A percentile compares a stretch with the other conserved stretches of the same genome.
Conservation (phyloP, 2,797 vertebrate genomes). For the Acanthopagrus latus region DNA sequence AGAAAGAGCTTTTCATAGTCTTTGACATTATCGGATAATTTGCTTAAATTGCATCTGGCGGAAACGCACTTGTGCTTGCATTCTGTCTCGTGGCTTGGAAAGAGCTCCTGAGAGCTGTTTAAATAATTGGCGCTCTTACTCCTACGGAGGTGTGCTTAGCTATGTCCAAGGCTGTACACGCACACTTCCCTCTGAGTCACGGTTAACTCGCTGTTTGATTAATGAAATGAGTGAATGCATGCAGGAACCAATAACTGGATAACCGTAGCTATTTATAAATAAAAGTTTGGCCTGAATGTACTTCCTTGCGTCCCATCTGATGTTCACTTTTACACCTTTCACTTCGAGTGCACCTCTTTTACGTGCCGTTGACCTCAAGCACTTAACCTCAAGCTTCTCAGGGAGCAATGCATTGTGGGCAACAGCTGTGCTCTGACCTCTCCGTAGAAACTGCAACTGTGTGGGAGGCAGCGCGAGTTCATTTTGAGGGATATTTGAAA, state of each 20-base stretch:
- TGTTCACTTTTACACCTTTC: conserved; percentile 21
- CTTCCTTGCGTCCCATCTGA: background rate
- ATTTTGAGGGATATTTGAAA: conserved; percentile 10
- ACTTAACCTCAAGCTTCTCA: conserved; percentile 47
- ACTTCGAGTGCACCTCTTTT: conserved; percentile 2
- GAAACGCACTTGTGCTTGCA: conserved; percentile 35
- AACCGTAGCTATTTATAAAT: background rate
- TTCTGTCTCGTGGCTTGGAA: conserved; percentile 24
- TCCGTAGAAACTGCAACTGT: conserved; percentile 8
- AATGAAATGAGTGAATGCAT: background rate
- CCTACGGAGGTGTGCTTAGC: conserved; percentile 32
- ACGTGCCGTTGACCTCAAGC: conserved; percentile 42
- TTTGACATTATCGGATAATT: conserved; percentile 50
- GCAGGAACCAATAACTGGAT: background rate
- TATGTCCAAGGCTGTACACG: conserved; percentile 12
- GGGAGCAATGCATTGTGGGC: conserved; percentile 1
- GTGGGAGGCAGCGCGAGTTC: conserved; percentile 8
- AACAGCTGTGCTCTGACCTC: conserved; percentile 20
- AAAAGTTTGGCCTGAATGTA: background rate
- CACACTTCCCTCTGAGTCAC: background rate
- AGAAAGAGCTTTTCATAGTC: conserved; percentile 39
- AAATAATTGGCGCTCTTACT: conserved; percentile 62
- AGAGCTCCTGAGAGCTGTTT: conserved; percentile 53
- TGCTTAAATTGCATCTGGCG: conserved; percentile 43
- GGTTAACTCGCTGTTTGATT: background rate